These are phyloP conservation scores for Melitaea athalia DNA, from an alignment of 2,888 invertebrate species.

Conservation along the genomic window DNA sequence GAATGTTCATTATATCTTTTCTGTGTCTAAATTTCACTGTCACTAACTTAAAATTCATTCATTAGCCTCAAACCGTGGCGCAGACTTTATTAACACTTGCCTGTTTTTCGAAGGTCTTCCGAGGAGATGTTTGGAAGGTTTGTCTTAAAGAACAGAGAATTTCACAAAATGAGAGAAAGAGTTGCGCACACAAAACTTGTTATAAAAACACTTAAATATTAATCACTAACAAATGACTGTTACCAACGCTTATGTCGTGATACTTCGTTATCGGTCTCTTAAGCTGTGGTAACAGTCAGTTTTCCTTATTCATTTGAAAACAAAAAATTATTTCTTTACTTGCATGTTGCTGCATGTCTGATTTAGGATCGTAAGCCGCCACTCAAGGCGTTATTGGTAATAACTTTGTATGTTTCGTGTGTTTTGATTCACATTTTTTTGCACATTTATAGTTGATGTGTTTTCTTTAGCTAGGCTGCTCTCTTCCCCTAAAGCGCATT, in stretches of 20 bases:
- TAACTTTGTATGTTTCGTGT: conserved; percentile 69
- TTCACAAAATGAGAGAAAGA: conserved; percentile 69
- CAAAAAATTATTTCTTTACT: conserved; percentile 69
- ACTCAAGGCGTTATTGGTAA: conserved; percentile 78
- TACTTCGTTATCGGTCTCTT: conserved; percentile 28
- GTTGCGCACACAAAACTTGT: conserved; percentile 67
- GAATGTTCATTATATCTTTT: conserved; percentile 36
- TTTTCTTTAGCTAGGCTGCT: conserved; percentile 81
- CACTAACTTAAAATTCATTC: conserved; percentile 50
- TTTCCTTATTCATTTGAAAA: conserved; percentile 53
- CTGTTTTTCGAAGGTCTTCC: conserved; percentile 84
- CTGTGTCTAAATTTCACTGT: conserved; percentile 38
- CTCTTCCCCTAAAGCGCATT: conserved; percentile 78
- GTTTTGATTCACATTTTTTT: conserved; percentile 76
- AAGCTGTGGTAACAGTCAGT: conserved; percentile 67
- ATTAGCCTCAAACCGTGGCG: conserved; percentile 70
- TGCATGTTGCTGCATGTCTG: conserved; percentile 81
- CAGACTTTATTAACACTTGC: conserved; percentile 74
- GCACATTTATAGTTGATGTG: conserved; percentile 80
- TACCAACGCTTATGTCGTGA: conserved; percentile 55
- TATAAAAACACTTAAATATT: conserved; percentile 54
- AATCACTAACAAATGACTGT: conserved; percentile 57
- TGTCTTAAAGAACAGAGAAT: conserved; percentile 76
- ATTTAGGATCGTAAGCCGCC: conserved; percentile 79
- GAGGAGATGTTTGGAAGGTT: conserved; percentile 86